Evolutionary conservation across 2,797 vertebrate species (phyloP).

Genomic region (Galaxias olidus): DNA sequence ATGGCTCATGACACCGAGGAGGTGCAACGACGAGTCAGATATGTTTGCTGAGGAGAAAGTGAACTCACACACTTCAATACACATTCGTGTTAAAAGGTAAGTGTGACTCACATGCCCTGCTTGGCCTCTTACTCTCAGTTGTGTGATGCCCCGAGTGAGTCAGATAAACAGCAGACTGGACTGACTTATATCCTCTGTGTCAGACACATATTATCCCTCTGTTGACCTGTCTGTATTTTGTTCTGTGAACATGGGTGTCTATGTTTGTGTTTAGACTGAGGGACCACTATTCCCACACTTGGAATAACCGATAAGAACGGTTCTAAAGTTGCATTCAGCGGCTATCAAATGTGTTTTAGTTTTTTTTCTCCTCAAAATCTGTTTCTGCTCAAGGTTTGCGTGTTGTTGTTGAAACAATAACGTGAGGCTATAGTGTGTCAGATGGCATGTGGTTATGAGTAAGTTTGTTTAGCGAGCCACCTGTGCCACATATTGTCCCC

Average conservation of each 20-base stretch:
- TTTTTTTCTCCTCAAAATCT: conserved; percentile 7
- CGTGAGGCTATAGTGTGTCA: conserved; percentile 49
- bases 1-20: conserved; percentile 41
- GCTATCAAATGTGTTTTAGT: conserved; percentile 1
- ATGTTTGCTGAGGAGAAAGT: conserved; percentile 67
- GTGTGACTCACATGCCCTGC: conserved; percentile 67
- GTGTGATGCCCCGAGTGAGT: conserved; percentile 51
- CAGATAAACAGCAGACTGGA: conserved; percentile 53
- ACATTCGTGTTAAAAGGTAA: conserved; percentile 47
- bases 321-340: no score
- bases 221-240: no score
- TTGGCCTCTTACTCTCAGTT: conserved; percentile 46
- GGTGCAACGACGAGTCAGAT: conserved; percentile 46
- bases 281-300: no score
- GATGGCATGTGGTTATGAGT: conserved; percentile 49
- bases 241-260: no score
- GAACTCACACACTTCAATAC: conserved; percentile 47
- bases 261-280: no score
- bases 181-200: conserved; percentile 58
- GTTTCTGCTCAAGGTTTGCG: conserved; percentile 46
- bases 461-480: conserved; percentile 51
- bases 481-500: conserved; percentile 49
- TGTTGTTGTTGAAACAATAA: conserved; percentile 52
- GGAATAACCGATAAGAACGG: no score
- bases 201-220: conserved; percentile 35